phyloP scores from a whole-genome alignment of 2,797 vertebrate genomes.

The Pristis pectinata region DNA sequence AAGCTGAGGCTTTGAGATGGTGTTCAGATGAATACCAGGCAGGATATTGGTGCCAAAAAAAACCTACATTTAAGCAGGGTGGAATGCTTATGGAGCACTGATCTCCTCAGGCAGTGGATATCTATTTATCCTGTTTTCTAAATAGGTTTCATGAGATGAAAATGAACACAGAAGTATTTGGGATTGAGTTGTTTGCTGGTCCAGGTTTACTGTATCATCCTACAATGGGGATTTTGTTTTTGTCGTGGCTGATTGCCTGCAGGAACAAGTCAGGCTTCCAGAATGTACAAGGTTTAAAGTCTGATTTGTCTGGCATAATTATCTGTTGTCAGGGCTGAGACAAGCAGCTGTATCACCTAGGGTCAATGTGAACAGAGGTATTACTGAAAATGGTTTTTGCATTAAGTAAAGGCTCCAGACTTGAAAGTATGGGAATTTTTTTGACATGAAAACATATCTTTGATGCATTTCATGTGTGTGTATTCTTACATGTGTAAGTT shows the following conservation, averaged over 20 bases:
- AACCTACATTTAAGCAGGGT: background rate
- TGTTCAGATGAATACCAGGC: too few species aligned
- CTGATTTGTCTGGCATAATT: background rate
- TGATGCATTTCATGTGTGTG: background rate
- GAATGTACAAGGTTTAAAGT: background rate
- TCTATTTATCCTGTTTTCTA: background rate
- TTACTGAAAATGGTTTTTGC: background rate
- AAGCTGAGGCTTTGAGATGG: background rate
- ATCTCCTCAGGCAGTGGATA: background rate
- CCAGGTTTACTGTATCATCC: background rate
- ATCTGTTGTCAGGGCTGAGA: background rate
- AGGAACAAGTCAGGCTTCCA: background rate
- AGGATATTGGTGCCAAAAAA: background rate
- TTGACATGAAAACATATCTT: background rate
- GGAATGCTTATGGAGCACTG: background rate
- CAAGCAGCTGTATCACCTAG: background rate
- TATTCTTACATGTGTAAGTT: background rate
- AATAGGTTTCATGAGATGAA: background rate
- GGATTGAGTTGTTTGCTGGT: background rate
- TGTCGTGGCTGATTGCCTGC: background rate
- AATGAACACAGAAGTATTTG: background rate
- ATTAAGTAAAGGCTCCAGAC: background rate
- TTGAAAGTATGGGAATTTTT: background rate
- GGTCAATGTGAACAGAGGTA: background rate
- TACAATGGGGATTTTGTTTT: background rate